phyloP scores from a whole-genome alignment of 2,797 vertebrate genomes.

The Poeciliopsis paucimaculata region DNA sequence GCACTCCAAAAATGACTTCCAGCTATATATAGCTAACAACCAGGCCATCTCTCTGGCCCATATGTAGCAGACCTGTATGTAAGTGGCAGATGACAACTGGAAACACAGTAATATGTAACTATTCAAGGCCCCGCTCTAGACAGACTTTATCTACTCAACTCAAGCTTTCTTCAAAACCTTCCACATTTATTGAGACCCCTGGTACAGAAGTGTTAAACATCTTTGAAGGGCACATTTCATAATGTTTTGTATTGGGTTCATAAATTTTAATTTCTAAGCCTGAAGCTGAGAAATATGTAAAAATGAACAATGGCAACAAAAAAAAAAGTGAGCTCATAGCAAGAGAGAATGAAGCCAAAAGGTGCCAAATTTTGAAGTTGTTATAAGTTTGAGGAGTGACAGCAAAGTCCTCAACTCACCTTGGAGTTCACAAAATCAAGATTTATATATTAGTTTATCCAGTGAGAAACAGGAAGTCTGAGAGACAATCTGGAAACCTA shows the following conservation, averaged over 20 bases:
- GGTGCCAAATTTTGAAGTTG: neutral
- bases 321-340: neutral
- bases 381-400: neutral
- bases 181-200: neutral
- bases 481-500: neutral
- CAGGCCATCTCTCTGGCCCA: constrained; percentile 64
- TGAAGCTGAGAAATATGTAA: neutral
- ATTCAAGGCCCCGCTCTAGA: neutral
- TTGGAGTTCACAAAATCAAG: neutral
- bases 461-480: neutral
- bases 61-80: constrained; percentile 48
- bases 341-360: neutral
- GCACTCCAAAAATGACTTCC: constrained; percentile 12
- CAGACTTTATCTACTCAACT: neutral
- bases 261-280: neutral
- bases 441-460: neutral
- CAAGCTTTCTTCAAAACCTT: neutral
- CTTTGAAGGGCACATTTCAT: neutral
- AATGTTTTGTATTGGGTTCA: neutral
- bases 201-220: neutral
- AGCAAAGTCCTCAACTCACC: neutral
- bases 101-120: neutral
- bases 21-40: constrained; percentile 60
- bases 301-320: neutral
- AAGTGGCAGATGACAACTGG: constrained; percentile 33